Evolutionary conservation across 2,113 vertebrate genomes (phyloP).

Genomic region (Crocuta crocuta): DNA sequence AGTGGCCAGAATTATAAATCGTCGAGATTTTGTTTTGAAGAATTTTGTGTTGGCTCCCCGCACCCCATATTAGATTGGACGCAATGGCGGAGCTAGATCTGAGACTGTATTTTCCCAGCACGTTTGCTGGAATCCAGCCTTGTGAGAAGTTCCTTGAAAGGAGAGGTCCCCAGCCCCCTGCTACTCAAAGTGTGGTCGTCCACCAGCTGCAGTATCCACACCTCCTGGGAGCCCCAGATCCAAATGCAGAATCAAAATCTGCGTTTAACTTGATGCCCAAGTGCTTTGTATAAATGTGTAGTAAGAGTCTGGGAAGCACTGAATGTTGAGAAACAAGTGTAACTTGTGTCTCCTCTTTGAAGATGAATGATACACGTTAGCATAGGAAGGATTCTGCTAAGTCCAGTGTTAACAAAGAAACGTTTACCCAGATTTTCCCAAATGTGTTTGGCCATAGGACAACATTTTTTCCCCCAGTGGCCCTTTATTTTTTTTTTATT

Average conservation of each 20-base stretch:
- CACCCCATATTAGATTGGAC: neutral
- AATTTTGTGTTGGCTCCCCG: neutral
- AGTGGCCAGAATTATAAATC: neutral
- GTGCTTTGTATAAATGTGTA: neutral
- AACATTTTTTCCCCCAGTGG: neutral
- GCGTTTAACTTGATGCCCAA: neutral
- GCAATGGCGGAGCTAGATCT: neutral
- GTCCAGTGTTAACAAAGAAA: neutral
- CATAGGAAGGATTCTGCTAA: neutral
- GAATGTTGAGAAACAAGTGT: neutral
- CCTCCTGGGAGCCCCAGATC: neutral
- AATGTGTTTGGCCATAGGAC: neutral
- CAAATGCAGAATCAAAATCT: neutral
- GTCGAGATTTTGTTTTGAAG: neutral
- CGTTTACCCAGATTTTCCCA: neutral
- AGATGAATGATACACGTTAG: neutral
- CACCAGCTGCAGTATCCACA: neutral
- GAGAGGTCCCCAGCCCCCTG: neutral
- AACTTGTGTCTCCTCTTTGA: neutral
- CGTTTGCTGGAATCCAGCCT: neutral
- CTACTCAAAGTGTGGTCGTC: neutral
- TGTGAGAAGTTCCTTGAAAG: slow-evolving; percentile 22
- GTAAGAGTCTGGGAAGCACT: neutral
- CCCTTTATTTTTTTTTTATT: no score
- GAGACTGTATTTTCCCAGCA: neutral